A percentile compares a stretch with the other conserved stretches of the same genome.
Conservation (phyloP, 2,113 vertebrate species). For the zebrafish (Danio rerio) region DNA sequence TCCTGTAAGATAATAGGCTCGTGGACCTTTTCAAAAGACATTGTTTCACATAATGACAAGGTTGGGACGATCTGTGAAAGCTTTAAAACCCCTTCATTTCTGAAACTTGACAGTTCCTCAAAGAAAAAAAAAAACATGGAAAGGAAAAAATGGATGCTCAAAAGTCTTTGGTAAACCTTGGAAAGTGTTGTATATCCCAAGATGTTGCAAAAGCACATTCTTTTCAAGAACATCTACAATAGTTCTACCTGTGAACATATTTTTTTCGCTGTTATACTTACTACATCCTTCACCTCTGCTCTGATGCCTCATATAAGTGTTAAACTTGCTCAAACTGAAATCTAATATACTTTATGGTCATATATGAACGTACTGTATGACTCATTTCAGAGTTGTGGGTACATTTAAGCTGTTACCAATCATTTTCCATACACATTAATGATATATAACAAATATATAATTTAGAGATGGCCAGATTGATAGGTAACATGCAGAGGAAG, state of each 20-base stretch:
- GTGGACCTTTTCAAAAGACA: constrained; percentile 56
- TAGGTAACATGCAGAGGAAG: too few relatives aligned
- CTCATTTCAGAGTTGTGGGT: too few relatives aligned
- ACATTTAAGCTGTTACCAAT: too few relatives aligned
- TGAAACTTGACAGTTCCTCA: constrained; percentile 50
- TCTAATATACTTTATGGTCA: too few relatives aligned
- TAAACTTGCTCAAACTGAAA: neutral
- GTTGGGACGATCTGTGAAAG: constrained; percentile 18
- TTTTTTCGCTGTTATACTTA: neutral
- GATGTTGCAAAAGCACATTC: constrained; percentile 27
- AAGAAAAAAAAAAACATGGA: constrained; percentile 48
- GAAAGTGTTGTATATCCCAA: constrained; percentile 48
- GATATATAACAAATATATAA: too few relatives aligned
- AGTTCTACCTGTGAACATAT: constrained; percentile 1
- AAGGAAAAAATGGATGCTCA: neutral
- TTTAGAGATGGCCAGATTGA: too few relatives aligned
- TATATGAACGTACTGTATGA: too few relatives aligned
- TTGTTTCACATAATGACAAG: constrained; percentile 57
- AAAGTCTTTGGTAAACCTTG: constrained; percentile 12
- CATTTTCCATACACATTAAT: too few relatives aligned
- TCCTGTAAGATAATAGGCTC: constrained; percentile 61
- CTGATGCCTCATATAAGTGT: neutral
- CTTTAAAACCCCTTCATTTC: constrained; percentile 51
- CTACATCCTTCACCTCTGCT: neutral
- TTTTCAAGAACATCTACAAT: constrained; percentile 38